Conservation (phyloP, 2,113 vertebrate species). For the Pangasianodon hypophthalmus region DNA sequence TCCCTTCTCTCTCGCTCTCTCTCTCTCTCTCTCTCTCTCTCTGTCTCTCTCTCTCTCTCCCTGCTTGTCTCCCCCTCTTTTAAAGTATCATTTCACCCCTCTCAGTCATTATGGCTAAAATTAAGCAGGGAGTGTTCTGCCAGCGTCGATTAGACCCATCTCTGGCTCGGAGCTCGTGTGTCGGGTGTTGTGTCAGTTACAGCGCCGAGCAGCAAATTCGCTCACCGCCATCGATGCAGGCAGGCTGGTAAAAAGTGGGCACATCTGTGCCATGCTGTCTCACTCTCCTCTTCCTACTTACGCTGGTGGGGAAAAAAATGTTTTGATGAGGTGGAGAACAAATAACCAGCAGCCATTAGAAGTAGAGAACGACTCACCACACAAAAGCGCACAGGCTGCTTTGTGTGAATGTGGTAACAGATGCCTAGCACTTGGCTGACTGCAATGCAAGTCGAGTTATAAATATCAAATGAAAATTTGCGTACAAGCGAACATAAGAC, state of each 20-base stretch:
- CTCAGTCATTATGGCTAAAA: constrained; percentile 71
- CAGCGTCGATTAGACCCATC: constrained; percentile 68
- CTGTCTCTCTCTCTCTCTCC: constrained; percentile 46
- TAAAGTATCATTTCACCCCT: constrained; percentile 71
- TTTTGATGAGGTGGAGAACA: constrained; percentile 36
- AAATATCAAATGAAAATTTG: constrained; percentile 47
- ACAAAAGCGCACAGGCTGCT: constrained; percentile 38
- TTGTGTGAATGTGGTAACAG: constrained; percentile 42
- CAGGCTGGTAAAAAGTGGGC: constrained; percentile 43
- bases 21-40: constrained; percentile 48
- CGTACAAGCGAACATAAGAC: constrained; percentile 29
- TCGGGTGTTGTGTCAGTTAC: constrained; percentile 52
- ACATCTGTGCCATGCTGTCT: constrained; percentile 44
- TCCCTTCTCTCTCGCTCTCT: constrained; percentile 48
- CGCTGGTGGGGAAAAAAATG: not conserved
- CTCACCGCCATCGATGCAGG: constrained; percentile 55
- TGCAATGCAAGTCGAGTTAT: constrained; percentile 45
- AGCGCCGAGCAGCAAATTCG: constrained; percentile 41
- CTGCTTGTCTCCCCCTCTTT: constrained; percentile 58
- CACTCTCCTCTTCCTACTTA: constrained; percentile 5
- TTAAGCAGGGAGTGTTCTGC: constrained; percentile 75
- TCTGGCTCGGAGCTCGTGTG: constrained; percentile 35
- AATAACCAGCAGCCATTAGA: constrained; percentile 48
- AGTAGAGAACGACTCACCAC: constrained; percentile 21
- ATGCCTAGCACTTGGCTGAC: constrained; percentile 33